Conservation (phyloP, 1,140 invertebrate species). For the Brachionus rotundiformis region DNA sequence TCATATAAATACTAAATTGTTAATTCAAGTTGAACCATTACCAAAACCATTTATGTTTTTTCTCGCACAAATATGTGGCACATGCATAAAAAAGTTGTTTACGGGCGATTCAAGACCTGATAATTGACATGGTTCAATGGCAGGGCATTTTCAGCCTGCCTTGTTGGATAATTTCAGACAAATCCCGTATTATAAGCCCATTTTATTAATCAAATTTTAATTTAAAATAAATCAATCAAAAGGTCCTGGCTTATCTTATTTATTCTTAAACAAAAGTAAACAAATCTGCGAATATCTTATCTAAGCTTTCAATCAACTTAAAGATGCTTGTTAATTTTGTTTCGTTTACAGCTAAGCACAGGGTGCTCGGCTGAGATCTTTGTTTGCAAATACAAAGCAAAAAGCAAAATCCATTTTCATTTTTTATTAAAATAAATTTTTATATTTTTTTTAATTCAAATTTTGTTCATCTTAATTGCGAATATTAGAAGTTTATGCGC, state of each 20-base stretch:
- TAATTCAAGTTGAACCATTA: too few relatives aligned
- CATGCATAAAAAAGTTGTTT: too few relatives aligned
- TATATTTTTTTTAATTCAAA: not conserved
- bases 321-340: slow-evolving; percentile 7
- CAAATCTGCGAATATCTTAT: not conserved
- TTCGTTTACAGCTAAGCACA: not conserved
- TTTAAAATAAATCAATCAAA: too few relatives aligned
- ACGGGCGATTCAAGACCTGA: too few relatives aligned
- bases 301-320: not conserved
- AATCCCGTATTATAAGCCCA: too few relatives aligned
- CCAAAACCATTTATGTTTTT: too few relatives aligned
- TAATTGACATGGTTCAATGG: too few relatives aligned
- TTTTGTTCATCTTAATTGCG: slow-evolving; percentile 7
- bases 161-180: too few relatives aligned
- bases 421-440: slow-evolving; percentile 17
- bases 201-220: too few relatives aligned
- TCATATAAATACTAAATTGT: too few relatives aligned
- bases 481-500: slow-evolving; percentile 3
- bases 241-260: not conserved
- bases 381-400: not conserved
- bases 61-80: too few relatives aligned
- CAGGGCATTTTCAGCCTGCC: too few relatives aligned
- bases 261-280: not conserved
- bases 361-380: not conserved
- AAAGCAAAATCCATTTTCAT: not conserved